Evolutionary conservation across 2,113 vertebrate genomes (phyloP).

Genomic region (Pedionomus torquatus): DNA sequence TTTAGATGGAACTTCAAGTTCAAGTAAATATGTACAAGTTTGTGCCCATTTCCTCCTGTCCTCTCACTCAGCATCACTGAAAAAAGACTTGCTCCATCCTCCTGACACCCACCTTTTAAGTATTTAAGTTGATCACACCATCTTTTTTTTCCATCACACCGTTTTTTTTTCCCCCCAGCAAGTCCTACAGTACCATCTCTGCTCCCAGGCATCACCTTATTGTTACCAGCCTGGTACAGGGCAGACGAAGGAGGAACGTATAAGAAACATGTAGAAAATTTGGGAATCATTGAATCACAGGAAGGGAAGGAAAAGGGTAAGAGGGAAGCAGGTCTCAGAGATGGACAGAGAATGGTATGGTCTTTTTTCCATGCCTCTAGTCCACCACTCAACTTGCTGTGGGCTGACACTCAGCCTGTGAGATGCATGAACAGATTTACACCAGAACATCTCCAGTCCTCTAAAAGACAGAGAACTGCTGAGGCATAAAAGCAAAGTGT

Average conservation of each 20-base stretch:
- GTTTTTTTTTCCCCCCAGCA: not conserved
- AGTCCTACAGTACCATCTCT: not conserved
- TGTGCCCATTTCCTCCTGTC: too few species aligned
- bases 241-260: not conserved
- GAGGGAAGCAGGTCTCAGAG: not conserved
- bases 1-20: too few species aligned
- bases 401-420: fast-evolving
- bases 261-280: not conserved
- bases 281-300: not conserved
- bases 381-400: not conserved
- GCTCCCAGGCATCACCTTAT: not conserved
- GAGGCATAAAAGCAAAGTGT: not conserved
- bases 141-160: not conserved
- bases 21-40: too few species aligned
- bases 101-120: too few species aligned
- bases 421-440: not conserved
- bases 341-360: not conserved
- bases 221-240: not conserved
- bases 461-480: not conserved
- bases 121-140: not conserved
- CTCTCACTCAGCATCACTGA: too few species aligned
- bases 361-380: not conserved
- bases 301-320: not conserved
- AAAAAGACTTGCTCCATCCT: too few species aligned
- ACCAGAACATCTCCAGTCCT: not conserved